Evolutionary conservation across 2,797 vertebrate genomes (phyloP).

Genomic region (Florisuga fusca): DNA sequence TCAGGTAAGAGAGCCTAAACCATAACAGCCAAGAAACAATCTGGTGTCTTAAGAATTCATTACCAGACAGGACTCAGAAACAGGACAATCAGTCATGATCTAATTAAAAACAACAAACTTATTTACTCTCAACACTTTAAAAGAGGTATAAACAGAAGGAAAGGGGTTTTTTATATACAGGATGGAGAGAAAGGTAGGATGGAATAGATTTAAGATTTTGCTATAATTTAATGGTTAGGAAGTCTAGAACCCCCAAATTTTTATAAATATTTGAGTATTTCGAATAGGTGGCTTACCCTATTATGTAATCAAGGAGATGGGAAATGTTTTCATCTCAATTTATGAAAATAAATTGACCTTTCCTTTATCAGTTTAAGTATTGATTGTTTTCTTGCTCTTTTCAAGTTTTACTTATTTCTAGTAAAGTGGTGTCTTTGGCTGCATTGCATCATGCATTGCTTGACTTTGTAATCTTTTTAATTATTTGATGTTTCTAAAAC

Average conservation of each 20-base stretch:
- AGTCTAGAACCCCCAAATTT: not conserved
- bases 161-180: not conserved
- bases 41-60: not conserved
- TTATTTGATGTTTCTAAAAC: conserved; percentile 58
- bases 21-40: not conserved
- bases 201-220: not conserved
- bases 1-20: no score
- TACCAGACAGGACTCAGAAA: not conserved
- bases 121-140: not conserved
- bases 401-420: not conserved
- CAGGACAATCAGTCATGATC: not conserved
- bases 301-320: not conserved
- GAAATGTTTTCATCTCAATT: not conserved
- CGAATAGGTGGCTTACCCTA: not conserved
- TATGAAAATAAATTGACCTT: not conserved
- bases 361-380: not conserved
- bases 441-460: not conserved
- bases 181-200: not conserved
- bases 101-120: not conserved
- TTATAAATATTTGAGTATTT: not conserved
- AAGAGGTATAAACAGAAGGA: not conserved
- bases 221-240: not conserved
- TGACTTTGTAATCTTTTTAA: conserved; percentile 52
- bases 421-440: not conserved
- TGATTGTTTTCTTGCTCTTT: not conserved